Evolutionary conservation across 2,888 invertebrate genomes (phyloP).

Genomic region (Tribolium freemani): DNA sequence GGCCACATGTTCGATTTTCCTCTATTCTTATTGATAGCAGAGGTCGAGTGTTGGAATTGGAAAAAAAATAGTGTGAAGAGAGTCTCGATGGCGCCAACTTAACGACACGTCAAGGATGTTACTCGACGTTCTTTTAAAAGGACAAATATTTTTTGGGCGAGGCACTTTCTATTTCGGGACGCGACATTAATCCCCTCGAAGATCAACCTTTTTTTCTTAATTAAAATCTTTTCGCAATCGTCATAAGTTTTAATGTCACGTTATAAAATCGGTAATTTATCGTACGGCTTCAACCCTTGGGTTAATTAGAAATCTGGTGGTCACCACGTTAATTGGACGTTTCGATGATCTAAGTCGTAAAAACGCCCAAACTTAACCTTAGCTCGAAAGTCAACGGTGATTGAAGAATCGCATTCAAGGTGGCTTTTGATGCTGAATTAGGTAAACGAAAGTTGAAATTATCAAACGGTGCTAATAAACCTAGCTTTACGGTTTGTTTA

Average conservation of each 20-base stretch:
- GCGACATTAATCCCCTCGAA: constrained; percentile 12
- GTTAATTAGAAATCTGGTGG: constrained; percentile 6
- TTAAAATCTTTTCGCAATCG: not conserved
- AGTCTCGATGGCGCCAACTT: constrained; percentile 20
- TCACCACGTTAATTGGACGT: constrained; percentile 7
- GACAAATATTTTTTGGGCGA: constrained; percentile 20
- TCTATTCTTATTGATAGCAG: constrained; percentile 8
- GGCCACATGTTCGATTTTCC: constrained; percentile 15
- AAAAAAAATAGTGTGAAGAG: constrained; percentile 12
- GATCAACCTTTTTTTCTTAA: constrained; percentile 11
- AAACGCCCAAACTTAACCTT: constrained; percentile 20
- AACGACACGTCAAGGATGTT: constrained; percentile 28
- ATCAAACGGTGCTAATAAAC: constrained; percentile 3
- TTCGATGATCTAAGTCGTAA: not conserved
- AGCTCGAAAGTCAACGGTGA: not conserved
- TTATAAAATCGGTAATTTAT: not conserved
- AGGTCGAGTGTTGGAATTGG: constrained; percentile 8
- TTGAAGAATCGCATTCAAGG: constrained; percentile 15
- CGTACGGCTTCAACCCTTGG: not conserved
- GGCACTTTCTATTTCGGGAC: constrained; percentile 35
- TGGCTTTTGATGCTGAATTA: constrained; percentile 10
- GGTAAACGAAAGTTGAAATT: constrained; percentile 15
- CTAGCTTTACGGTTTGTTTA: not conserved
- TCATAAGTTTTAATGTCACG: not conserved
- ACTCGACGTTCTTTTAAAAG: constrained; percentile 26